Evolutionary conservation across 2,888 invertebrate species (phyloP), one percentile per base, ranked within the genome.

Genomic region (Tribolium freemani): DNA sequence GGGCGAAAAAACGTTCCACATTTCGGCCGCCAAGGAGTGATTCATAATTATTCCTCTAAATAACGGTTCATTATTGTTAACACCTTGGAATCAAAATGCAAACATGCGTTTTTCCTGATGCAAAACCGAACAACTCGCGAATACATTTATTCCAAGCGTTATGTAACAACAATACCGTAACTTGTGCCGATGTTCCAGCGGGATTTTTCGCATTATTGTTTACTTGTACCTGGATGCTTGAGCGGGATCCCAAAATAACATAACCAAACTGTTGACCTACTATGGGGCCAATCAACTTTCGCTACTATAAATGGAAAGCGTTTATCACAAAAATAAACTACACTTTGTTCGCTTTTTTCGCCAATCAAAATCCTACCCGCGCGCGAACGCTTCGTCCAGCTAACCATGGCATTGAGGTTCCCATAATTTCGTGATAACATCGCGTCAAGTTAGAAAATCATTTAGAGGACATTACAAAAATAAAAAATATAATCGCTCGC

Each of bases 221-320:
- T 71, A 71, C 60, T 71, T 51, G 51, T 54, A 71, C 67, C 71
- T 71, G 71, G 51, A 61, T 66, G 48, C 71, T 71, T 71, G 56
- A 64, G 57, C 44, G 60, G 63, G 66, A 51, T 73, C 74, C 74
- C 61, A 71, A 74, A 74, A 74, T 74, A 74, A 74, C 71, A 74
- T 69, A 67, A 60, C 74, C 74, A 71, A 75, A 72, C 70, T 69
- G 72, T 74, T 76, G 75, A 77, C 77, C 77, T 77, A 77, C 77
- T 75, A 75, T 69, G 75, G 76, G 77, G 77, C 76, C 77, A 76
- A 72, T 77, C 77, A 77, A 77, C 77, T 77, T 77, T 77, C 77
- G 74, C 74, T 77, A 66, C 74, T 74, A 72, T 74, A 74, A 74
- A 72, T 74, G 74, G 74, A 74, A 74, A 74, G 69, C 69, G 74